Evolutionary conservation across 2,113 vertebrate species (phyloP), one percentile per base, ranked within the genome.

Genomic region (Corydoras sp.): DNA sequence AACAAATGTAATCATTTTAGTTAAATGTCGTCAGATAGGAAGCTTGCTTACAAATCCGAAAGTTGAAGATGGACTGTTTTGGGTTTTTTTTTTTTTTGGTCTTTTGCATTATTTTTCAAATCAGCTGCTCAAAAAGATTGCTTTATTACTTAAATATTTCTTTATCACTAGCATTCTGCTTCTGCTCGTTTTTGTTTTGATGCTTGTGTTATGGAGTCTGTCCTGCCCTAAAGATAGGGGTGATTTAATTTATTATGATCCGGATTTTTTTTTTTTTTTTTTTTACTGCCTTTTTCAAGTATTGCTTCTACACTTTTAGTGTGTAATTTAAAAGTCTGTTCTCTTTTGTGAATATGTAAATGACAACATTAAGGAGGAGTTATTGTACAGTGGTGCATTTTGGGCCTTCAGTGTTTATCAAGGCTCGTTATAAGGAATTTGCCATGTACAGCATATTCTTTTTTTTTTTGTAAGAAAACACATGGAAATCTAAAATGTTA

Each of bases 171-270:
- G 56, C 12, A 73, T 77, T 84, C 56, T 77, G 69, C 78, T 77
- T 85, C 69, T 67, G 81, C 77, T 67, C 81, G 75, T 78, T 69
- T 59, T 14, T 24, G 65, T 77, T 56, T 79, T 74, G 82, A 81
- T 73, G 30, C 69, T 82, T 87, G 86, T 81, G 72, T 77, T 77
- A 85, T 84, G 84, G 82, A 79, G 77, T 82, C 69, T 79, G 71
- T 70, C 81, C 77, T 62, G 83, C 75, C 82, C 82, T 85, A 80
- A 68, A 83, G 81, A 85, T 81, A 76, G 81, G 86, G 84, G 86
- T 83, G 87, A 91, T 90, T 93, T 92, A 93, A 91, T 92, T 93
- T 89, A 91, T 88, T 89, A 88, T 89, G 84, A 90, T 83, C 64
- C 4, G 72, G 78, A 77, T 85, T 87, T 35, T 35, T 35, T 35